These are phyloP conservation scores for Cheirogaleus major DNA, from an alignment of 2,797 vertebrate species.

Conservation along the genomic window DNA sequence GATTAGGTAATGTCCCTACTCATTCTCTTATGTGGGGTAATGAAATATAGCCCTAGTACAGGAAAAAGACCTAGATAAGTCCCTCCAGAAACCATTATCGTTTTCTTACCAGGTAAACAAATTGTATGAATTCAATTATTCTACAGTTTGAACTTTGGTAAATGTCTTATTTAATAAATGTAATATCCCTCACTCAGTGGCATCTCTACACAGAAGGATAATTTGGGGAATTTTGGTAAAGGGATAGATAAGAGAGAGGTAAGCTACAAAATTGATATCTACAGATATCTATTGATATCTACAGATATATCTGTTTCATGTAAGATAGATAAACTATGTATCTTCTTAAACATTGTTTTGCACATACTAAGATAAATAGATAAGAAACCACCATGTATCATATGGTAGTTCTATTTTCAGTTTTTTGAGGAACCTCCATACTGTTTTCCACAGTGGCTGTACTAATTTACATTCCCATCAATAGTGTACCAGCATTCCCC, in stretches of 20 bases:
- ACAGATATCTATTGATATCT: too few relatives aligned
- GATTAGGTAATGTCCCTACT: background rate
- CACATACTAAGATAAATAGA: background rate
- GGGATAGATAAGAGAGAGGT: background rate
- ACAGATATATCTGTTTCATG: background rate
- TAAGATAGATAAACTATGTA: background rate
- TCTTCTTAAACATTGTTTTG: background rate
- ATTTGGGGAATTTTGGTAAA: background rate
- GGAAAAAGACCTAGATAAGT: background rate
- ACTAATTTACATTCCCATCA: background rate
- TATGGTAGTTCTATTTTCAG: background rate
- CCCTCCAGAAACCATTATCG: background rate
- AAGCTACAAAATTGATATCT: background rate
- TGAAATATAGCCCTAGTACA: background rate
- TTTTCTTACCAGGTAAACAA: background rate
- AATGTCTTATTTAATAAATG: background rate
- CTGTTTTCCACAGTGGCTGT: background rate
- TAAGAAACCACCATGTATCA: background rate
- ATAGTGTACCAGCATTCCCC: background rate
- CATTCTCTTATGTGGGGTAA: background rate
- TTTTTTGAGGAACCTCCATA: background rate
- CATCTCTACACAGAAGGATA: background rate
- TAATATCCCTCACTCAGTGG: background rate
- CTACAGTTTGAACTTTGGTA: background rate
- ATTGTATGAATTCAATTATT: constrained; percentile 5